phyloP scores from a whole-genome alignment of 92 coral and sea anemone genomes.

The Chrysogorgia sp. region DNA sequence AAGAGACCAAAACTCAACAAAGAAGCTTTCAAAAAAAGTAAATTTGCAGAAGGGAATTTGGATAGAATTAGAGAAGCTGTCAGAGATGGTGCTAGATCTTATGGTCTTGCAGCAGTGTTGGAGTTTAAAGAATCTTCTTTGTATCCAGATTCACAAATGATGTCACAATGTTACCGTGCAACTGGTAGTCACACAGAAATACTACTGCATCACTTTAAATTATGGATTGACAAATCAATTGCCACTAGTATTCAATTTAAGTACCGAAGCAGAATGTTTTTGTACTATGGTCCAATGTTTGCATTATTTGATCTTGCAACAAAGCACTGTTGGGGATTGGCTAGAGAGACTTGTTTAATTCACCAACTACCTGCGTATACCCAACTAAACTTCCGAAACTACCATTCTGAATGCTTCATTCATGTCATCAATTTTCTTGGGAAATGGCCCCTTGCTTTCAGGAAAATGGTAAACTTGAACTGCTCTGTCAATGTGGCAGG shows the following conservation, averaged over 20 bases:
- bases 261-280: conserved; percentile 17
- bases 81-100: conserved; percentile 1
- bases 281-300: conserved; percentile 14
- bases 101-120: conserved; percentile 15
- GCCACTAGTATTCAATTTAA: background rate
- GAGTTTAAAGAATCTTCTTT: conserved; percentile 2
- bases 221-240: conserved; percentile 8
- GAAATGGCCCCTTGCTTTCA: conserved; percentile 22
- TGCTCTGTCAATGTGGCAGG: conserved; percentile 26
- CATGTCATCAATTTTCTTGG: conserved; percentile 10
- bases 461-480: conserved; percentile 5
- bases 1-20: background rate
- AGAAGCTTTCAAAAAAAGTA: background rate
- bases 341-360: conserved; percentile 24
- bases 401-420: background rate
- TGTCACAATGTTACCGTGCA: background rate
- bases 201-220: background rate
- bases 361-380: background rate
- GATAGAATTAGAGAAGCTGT: conserved; percentile 10
- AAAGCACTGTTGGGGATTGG: conserved; percentile 13
- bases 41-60: conserved; percentile 32
- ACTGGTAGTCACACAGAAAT: conserved; percentile 7
- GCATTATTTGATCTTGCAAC: conserved; percentile 1
- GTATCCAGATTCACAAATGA: background rate
- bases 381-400: background rate